phyloP scores from a whole-genome alignment of 2,888 invertebrate species.

The Phoenoteleia sp. region DNA sequence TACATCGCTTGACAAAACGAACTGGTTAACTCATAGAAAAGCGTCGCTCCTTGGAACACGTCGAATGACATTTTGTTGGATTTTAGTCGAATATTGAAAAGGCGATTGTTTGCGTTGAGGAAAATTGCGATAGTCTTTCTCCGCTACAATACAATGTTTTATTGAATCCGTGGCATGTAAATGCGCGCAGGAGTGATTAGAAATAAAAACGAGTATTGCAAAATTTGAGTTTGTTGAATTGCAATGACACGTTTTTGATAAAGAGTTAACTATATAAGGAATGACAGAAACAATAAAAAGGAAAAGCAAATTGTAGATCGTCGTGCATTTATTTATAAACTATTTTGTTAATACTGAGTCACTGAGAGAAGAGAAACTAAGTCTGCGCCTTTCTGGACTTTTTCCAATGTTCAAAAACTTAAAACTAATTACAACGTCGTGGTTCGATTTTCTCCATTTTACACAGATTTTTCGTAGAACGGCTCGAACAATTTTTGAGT shows the following conservation, averaged over 20 bases:
- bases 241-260: slow-evolving; percentile 27
- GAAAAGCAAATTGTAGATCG: background rate
- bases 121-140: slow-evolving; percentile 30
- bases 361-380: too few relatives aligned
- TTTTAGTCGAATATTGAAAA: too few relatives aligned
- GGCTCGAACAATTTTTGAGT: too few relatives aligned
- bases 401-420: background rate
- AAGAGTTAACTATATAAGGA: background rate
- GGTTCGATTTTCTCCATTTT: too few relatives aligned
- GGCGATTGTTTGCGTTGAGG: slow-evolving; percentile 28
- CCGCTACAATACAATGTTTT: slow-evolving; percentile 9
- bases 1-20: too few relatives aligned
- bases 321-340: slow-evolving; percentile 75
- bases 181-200: background rate
- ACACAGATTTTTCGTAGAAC: too few relatives aligned
- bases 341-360: too few relatives aligned
- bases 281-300: background rate
- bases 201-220: slow-evolving; percentile 24
- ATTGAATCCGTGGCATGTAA: slow-evolving; percentile 14
- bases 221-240: slow-evolving; percentile 26
- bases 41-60: too few relatives aligned
- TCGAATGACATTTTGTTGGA: too few relatives aligned
- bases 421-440: background rate
- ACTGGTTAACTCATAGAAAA: too few relatives aligned
- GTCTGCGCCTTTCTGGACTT: background rate